Percentiles rank a stretch among this genome's conserved stretches.
phyloP scores from a whole-genome alignment of 2,113 vertebrate genomes.

The Seriola dumerili region DNA sequence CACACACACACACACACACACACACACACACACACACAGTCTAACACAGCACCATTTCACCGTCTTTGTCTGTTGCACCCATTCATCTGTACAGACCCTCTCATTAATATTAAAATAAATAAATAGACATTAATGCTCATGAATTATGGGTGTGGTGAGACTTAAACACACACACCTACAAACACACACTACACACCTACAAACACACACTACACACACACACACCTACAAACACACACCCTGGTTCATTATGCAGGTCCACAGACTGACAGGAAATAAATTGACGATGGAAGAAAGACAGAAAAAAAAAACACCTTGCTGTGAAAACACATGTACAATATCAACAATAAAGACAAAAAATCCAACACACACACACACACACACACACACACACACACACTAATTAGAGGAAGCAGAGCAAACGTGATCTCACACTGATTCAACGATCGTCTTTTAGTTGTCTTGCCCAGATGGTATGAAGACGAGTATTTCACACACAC shows the following conservation, averaged over 20 bases:
- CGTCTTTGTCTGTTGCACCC: conserved; percentile 55
- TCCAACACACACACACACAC: neutral
- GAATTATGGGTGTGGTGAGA: conserved; percentile 70
- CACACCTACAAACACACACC: conserved; percentile 21
- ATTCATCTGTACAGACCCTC: conserved; percentile 41
- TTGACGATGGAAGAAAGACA: conserved; percentile 10
- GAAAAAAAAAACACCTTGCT: conserved; percentile 17
- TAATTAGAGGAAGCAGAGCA: conserved; percentile 37
- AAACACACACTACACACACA: conserved; percentile 25
- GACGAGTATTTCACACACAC: neutral
- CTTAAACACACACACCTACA: conserved; percentile 34
- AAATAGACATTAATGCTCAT: conserved; percentile 75
- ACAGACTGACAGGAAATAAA: conserved; percentile 41
- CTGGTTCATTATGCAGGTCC: conserved; percentile 37
- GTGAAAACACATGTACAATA: neutral
- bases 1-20: conserved; percentile 40
- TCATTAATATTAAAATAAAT: conserved; percentile 80
- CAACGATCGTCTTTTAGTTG: neutral
- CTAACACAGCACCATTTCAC: conserved; percentile 11
- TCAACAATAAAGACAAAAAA: neutral
- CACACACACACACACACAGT: conserved; percentile 23
- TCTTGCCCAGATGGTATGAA: conserved; percentile 28
- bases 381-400: neutral
- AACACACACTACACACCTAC: conserved; percentile 4
- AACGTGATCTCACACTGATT: conserved; percentile 43